Conservation (phyloP, 1,140 invertebrate genomes). For the Conopomorpha cramerella region DNA sequence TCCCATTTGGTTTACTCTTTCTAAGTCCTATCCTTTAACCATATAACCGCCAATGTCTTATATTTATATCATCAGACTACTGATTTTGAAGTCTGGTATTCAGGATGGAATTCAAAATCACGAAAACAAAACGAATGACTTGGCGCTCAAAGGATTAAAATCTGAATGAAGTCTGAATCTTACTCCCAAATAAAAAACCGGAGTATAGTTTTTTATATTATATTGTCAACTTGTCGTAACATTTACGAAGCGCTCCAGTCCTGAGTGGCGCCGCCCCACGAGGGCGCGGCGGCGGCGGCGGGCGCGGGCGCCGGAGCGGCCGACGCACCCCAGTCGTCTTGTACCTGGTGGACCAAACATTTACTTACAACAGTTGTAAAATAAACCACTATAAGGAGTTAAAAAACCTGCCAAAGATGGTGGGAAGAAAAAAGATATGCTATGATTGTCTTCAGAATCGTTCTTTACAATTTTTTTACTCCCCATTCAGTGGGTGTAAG, state of each 20-base stretch:
- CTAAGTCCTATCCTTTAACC: too few relatives aligned
- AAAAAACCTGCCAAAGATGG: too few relatives aligned
- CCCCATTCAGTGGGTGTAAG: too few relatives aligned
- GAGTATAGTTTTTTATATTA: not conserved
- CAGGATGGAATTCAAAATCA: not conserved
- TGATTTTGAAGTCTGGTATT: not conserved
- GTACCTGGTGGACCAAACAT: slow-evolving; percentile 20
- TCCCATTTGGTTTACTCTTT: too few relatives aligned
- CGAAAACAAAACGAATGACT: not conserved
- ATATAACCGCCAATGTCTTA: too few relatives aligned
- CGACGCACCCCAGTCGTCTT: slow-evolving; percentile 42
- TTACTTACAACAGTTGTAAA: too few relatives aligned
- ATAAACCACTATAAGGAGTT: too few relatives aligned
- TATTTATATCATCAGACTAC: not conserved
- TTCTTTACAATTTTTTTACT: too few relatives aligned
- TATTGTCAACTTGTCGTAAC: slow-evolving; percentile 8
- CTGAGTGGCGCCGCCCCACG: slow-evolving; percentile 46
- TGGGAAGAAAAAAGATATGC: too few relatives aligned
- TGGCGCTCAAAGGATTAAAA: not conserved
- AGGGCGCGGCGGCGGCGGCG: slow-evolving; percentile 22
- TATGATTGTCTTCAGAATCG: too few relatives aligned
- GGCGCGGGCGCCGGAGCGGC: slow-evolving; percentile 18
- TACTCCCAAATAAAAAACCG: slow-evolving; percentile 1
- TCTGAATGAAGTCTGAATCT: too few relatives aligned
- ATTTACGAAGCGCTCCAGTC: slow-evolving; percentile 45